Conservation (phyloP, 2,113 vertebrate species). For the Campylorhamphus procurvoides region DNA sequence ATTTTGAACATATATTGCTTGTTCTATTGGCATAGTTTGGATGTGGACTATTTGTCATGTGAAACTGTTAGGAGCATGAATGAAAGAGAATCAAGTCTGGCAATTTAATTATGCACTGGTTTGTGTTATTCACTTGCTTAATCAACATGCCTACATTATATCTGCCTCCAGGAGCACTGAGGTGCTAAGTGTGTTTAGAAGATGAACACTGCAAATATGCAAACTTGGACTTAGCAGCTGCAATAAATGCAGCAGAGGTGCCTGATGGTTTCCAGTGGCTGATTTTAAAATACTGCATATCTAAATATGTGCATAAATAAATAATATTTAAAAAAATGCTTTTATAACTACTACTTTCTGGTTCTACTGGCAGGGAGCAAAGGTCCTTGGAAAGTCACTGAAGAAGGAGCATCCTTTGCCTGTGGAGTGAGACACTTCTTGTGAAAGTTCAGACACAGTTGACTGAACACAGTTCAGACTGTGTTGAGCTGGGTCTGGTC, state of each 20-base stretch:
- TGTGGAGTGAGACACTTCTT: neutral
- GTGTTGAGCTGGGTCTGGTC: neutral
- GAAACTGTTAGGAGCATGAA: slow-evolving; percentile 4
- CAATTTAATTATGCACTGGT: neutral
- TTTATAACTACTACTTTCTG: neutral
- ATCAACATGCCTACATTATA: neutral
- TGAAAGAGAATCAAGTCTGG: neutral
- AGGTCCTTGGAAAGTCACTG: neutral
- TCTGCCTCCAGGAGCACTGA: neutral
- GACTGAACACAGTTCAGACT: neutral
- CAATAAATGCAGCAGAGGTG: neutral
- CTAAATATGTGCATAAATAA: neutral
- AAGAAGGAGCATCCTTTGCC: neutral
- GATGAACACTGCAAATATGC: neutral
- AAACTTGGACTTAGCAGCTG: neutral
- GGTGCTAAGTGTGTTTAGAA: neutral
- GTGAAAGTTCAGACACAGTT: neutral
- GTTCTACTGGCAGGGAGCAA: neutral
- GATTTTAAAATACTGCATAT: neutral
- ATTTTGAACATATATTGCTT: neutral
- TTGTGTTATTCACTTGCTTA: slow-evolving; percentile 2
- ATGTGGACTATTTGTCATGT: neutral
- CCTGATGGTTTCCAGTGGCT: neutral
- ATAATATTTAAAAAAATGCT: neutral
- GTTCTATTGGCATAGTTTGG: neutral